phyloP scores from a whole-genome alignment of 1,140 invertebrate species.

The Mesaphorura yosii region DNA sequence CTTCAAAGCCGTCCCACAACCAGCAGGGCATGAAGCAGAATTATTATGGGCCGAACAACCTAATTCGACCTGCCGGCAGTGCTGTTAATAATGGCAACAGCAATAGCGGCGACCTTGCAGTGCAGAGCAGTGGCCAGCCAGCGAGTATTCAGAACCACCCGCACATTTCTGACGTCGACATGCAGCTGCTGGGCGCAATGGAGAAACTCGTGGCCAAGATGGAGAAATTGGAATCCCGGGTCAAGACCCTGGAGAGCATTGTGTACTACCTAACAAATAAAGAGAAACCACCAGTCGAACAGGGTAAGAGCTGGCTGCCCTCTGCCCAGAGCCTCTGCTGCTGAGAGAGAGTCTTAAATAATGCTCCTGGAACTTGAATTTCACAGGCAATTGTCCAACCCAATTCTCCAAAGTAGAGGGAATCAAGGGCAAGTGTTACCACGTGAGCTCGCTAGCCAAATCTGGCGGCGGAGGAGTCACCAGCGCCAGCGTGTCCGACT shows the following conservation, averaged over 20 bases:
- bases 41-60: no score
- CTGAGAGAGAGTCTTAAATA: neutral
- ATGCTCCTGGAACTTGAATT: neutral
- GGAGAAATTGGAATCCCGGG: constrained; percentile 24
- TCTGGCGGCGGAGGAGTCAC: no score
- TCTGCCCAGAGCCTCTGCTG: no score
- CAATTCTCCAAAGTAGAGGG: constrained; percentile 28
- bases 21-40: neutral
- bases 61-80: neutral
- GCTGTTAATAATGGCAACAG: constrained; percentile 3
- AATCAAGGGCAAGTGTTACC: constrained; percentile 29
- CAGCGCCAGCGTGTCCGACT: constrained; percentile 16
- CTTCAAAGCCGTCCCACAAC: neutral
- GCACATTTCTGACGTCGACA: constrained; percentile 15
- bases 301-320: no score
- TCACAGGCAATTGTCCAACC: constrained; percentile 24
- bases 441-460: constrained; percentile 18
- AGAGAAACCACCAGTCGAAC: constrained; percentile 7
- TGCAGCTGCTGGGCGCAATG: constrained; percentile 26
- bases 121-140: constrained; percentile 6
- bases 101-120: neutral
- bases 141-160: constrained; percentile 15
- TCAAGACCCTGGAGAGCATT: constrained; percentile 26
- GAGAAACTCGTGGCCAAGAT: constrained; percentile 27
- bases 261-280: constrained; percentile 23